phyloP scores from a whole-genome alignment of 2,113 vertebrate species.

The Corvus hawaiiensis region DNA sequence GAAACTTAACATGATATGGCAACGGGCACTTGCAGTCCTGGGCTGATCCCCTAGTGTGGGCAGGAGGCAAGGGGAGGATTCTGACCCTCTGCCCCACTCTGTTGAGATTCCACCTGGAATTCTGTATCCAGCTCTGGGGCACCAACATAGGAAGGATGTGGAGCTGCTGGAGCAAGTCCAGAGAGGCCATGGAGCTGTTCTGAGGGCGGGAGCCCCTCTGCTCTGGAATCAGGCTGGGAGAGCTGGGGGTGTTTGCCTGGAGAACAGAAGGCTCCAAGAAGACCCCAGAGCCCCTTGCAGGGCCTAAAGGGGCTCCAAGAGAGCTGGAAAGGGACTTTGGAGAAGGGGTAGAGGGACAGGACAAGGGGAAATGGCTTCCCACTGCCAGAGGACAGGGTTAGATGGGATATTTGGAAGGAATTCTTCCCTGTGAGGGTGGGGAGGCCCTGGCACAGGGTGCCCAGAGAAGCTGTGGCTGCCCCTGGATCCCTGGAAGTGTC shows the following conservation, averaged over 20 bases:
- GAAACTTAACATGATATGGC: background rate
- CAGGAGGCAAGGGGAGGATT: background rate
- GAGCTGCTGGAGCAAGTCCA: background rate
- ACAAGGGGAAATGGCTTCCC: background rate
- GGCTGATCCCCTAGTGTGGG: background rate
- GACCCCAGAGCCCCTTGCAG: background rate
- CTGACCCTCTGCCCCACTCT: background rate
- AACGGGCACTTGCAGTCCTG: background rate
- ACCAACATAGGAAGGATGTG: background rate
- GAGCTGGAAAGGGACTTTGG: background rate
- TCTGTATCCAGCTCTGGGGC: background rate
- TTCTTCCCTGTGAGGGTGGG: rapidly evolving
- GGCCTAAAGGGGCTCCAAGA: background rate
- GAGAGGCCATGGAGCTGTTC: background rate
- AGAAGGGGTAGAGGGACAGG: background rate
- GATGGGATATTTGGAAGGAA: background rate
- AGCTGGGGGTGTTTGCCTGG: background rate
- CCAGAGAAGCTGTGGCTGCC: background rate
- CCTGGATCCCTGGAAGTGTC: background rate
- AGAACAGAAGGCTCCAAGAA: background rate
- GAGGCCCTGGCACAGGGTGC: background rate
- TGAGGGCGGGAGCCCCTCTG: background rate
- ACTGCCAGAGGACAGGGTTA: rapidly evolving
- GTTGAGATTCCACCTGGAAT: background rate
- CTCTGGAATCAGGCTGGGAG: background rate